Evolutionary conservation across 2,797 vertebrate genomes (phyloP).

Genomic region (Urosaurus nigricauda): DNA sequence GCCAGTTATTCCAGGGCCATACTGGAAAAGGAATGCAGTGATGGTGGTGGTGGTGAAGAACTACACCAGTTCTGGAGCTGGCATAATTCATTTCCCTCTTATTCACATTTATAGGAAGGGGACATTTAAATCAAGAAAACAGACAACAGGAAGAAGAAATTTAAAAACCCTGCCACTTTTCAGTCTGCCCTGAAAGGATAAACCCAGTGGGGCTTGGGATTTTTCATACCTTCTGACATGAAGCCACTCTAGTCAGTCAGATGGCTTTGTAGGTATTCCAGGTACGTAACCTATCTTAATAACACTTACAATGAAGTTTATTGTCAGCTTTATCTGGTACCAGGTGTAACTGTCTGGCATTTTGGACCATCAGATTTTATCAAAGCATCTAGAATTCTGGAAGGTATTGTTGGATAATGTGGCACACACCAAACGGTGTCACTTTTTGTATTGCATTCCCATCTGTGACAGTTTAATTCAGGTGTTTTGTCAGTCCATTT

Average conservation of each 20-base stretch:
- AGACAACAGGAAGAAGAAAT: not conserved
- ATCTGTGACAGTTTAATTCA: too few relatives aligned
- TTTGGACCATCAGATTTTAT: too few relatives aligned
- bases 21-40: not conserved
- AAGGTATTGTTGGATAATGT: too few relatives aligned
- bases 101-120: not conserved
- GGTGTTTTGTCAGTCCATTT: too few relatives aligned
- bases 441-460: too few relatives aligned
- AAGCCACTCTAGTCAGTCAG: not conserved
- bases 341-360: too few relatives aligned
- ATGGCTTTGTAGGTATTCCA: not conserved
- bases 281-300: not conserved
- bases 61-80: not conserved
- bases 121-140: not conserved
- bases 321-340: too few relatives aligned
- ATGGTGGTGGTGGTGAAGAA: not conserved
- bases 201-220: too few relatives aligned
- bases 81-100: not conserved
- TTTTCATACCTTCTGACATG: too few relatives aligned
- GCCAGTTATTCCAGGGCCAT: not conserved
- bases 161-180: not conserved
- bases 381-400: too few relatives aligned
- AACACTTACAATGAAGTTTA: not conserved
- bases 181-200: not conserved
- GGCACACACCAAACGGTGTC: too few relatives aligned